Base-by-base conservation (phyloP, 2,113 vertebrate genomes). In the Cepphus grylle region DNA sequence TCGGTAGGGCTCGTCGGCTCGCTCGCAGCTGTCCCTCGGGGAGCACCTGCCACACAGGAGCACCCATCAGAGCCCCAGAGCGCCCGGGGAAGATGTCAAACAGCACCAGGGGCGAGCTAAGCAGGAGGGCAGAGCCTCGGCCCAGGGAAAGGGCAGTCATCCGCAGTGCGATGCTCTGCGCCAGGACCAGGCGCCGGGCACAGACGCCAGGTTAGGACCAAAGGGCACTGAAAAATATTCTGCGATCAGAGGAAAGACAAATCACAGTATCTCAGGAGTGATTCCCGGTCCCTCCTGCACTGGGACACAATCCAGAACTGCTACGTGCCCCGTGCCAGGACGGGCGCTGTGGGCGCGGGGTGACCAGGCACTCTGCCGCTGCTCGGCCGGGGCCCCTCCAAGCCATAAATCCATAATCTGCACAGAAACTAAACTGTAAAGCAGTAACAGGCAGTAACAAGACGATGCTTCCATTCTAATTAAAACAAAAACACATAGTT, bases 21-120 rank as follows among this genome's bases (percentile, higher is more conserved):
- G 98, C 58, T 99, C 98, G 16, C 99, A 99, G 4, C 98, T 98
- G 94, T 99, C 99, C 97, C 97, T 98, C 96, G 99, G 98, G 59
- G 99, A 99, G 93, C 99, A 99, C 98, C 99, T 99, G 97, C 47
- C 47, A n/a, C 13, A 81, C 29, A 85, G 2, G 52, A 58, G 71
- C 71, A 67, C 78, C 42, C 8, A 2, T 74, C 70, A 89, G 78
- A 50, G 70, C 91, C 40, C 34, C 18, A 11, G 4, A 36, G 55
- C 74, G 38, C 71, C 50, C 0, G 0, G 23, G 34, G 22, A 21
- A 12, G 38, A 1, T 5, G 73, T 27, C 36, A 3, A 22, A 63
- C n/a, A 67, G 76, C 81, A 43, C 8, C 47, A 0, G 52, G 56
- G 38, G 8, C 0, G 22, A 73, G 45, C 26, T 5, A 2, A 22